These are phyloP conservation scores for Aplodontia rufa DNA, from an alignment of 2,113 vertebrate species.

Conservation along the genomic window DNA sequence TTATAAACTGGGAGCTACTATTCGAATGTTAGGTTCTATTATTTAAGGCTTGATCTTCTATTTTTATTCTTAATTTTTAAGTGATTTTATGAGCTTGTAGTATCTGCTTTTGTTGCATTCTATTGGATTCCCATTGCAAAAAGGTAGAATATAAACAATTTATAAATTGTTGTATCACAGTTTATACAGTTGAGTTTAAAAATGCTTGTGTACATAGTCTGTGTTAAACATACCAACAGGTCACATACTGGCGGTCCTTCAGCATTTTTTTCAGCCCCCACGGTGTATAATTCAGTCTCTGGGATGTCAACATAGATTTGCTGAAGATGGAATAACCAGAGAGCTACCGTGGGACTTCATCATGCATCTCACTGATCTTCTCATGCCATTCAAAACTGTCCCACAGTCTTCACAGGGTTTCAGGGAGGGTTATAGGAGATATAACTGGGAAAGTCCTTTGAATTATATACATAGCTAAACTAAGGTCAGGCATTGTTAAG, in stretches of 20 bases:
- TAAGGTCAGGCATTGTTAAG: constrained; percentile 38
- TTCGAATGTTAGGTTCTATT: neutral
- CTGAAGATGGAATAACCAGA: neutral
- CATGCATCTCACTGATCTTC: neutral
- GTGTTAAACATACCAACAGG: neutral
- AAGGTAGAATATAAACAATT: neutral
- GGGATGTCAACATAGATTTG: neutral
- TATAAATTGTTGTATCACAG: neutral
- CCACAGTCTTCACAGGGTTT: neutral
- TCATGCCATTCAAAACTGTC: neutral
- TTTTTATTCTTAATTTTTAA: neutral
- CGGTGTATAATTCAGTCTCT: neutral
- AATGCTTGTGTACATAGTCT: neutral
- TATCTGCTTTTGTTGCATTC: neutral
- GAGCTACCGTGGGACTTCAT: neutral
- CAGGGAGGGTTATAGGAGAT: neutral
- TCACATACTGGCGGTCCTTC: neutral
- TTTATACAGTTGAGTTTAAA: neutral
- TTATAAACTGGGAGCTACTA: neutral
- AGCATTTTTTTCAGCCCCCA: neutral
- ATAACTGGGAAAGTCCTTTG: neutral
- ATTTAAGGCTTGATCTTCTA: neutral
- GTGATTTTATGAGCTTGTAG: neutral
- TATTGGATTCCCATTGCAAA: neutral
- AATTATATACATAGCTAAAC: neutral